Evolutionary conservation across 2,888 invertebrate species (phyloP).

Genomic region (Geotrupes spiniger): DNA sequence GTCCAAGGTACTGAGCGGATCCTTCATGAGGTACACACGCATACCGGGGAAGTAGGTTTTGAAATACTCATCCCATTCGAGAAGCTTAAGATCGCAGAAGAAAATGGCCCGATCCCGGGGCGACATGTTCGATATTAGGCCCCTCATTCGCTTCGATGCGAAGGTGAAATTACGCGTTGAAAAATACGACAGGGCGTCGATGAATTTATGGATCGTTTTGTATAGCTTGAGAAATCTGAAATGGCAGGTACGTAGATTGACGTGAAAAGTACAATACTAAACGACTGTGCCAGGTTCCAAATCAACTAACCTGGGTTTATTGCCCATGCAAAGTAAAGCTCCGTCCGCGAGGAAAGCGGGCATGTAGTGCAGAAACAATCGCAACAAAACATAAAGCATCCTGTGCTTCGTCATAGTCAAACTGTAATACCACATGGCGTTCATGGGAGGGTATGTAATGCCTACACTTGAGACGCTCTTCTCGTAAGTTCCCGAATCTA

Average conservation of each 20-base stretch:
- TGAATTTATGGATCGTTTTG: conserved; percentile 71
- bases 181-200: conserved; percentile 70
- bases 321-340: conserved; percentile 56
- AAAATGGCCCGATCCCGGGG: too few species aligned
- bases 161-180: conserved; percentile 67
- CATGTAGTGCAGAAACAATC: conserved; percentile 63
- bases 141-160: conserved; percentile 49
- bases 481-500: conserved; percentile 73
- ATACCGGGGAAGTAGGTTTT: conserved; percentile 68
- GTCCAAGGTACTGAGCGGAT: conserved; percentile 64
- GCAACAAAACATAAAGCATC: conserved; percentile 58
- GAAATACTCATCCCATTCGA: conserved; percentile 73
- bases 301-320: conserved; percentile 58
- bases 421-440: conserved; percentile 69
- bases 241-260: too few species aligned
- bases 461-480: conserved; percentile 58
- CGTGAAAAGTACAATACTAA: neutral
- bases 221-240: conserved; percentile 72
- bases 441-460: conserved; percentile 56
- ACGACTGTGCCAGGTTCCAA: neutral
- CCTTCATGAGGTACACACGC: conserved; percentile 72
- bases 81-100: conserved; percentile 66
- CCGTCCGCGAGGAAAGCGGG: conserved; percentile 64
- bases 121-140: conserved; percentile 58
- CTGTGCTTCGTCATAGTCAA: conserved; percentile 62